phyloP scores from a whole-genome alignment of 2,888 invertebrate species.

The Onthophagus sagittarius region DNA sequence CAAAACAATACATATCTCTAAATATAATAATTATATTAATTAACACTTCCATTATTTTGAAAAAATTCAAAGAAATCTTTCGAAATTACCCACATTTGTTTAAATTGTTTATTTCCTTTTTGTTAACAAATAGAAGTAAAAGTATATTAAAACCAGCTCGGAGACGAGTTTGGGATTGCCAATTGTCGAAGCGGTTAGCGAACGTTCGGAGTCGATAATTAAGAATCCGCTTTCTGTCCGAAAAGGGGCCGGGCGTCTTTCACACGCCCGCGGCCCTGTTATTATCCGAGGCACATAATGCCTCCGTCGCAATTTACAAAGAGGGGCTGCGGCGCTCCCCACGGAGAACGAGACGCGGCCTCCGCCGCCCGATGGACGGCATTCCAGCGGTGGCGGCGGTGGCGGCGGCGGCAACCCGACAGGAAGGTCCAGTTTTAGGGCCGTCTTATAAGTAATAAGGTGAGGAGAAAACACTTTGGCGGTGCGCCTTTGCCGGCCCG shows the following conservation, averaged over 20 bases:
- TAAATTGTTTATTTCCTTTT: neutral
- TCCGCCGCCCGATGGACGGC: conserved; percentile 1
- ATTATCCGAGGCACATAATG: neutral
- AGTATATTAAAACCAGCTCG: neutral
- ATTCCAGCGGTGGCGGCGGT: conserved; percentile 10
- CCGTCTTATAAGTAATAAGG: conserved; percentile 32
- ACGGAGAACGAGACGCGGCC: neutral
- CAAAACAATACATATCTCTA: no score
- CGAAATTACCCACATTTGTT: no score
- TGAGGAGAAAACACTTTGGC: conserved; percentile 37
- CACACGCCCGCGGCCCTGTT: neutral
- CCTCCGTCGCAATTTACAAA: neutral
- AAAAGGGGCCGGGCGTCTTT: neutral
- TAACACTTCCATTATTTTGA: no score
- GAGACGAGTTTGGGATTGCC: neutral
- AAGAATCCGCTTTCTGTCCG: neutral
- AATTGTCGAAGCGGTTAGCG: neutral
- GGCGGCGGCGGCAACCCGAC: conserved; percentile 19
- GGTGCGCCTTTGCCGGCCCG: conserved; percentile 32
- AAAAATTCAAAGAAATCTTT: no score
- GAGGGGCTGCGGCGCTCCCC: neutral
- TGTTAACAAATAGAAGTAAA: neutral
- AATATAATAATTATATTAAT: no score
- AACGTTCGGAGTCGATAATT: neutral
- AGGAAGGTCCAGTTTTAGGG: conserved; percentile 26